Evolutionary conservation across 64 coral and sea anemone species (phyloP).

Genomic region (Montipora cactus): DNA sequence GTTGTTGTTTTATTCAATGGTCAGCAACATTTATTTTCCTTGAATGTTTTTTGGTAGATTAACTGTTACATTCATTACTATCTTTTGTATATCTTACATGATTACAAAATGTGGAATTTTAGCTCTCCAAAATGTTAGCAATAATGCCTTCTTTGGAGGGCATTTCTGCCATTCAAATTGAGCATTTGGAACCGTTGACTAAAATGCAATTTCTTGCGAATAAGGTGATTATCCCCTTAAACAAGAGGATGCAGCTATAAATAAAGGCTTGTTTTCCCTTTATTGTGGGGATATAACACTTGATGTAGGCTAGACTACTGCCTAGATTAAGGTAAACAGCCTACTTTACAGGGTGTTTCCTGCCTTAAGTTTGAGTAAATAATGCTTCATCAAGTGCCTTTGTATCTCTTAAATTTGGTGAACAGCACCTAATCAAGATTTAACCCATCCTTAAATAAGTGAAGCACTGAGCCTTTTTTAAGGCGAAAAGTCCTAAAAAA

Average conservation of each 20-base stretch:
- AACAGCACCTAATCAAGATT: not conserved
- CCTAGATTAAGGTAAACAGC: not conserved
- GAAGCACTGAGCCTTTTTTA: not conserved
- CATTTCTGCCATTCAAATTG: not conserved
- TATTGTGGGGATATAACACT: not conserved
- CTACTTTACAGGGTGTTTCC: not conserved
- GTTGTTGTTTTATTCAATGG: too few species aligned
- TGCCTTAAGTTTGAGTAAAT: not conserved
- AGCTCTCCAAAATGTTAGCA: not conserved
- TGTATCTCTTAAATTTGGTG: not conserved
- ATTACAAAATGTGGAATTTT: slow-evolving; percentile 7
- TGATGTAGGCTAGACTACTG: not conserved
- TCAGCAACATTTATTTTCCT: too few species aligned
- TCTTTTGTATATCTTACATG: slow-evolving; percentile 33
- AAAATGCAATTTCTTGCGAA: not conserved
- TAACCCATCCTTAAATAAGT: not conserved
- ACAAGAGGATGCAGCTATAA: not conserved
- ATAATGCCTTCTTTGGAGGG: not conserved
- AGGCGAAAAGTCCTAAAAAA: not conserved
- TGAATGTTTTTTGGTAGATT: not conserved
- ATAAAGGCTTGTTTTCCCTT: not conserved
- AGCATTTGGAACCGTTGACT: not conserved
- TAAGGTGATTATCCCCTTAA: slow-evolving; percentile 1
- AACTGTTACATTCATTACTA: slow-evolving; percentile 9
- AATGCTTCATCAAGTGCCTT: not conserved